These are phyloP conservation scores for Spodoptera picta DNA, from an alignment of 2,888 invertebrate genomes.

Conservation along the genomic window DNA sequence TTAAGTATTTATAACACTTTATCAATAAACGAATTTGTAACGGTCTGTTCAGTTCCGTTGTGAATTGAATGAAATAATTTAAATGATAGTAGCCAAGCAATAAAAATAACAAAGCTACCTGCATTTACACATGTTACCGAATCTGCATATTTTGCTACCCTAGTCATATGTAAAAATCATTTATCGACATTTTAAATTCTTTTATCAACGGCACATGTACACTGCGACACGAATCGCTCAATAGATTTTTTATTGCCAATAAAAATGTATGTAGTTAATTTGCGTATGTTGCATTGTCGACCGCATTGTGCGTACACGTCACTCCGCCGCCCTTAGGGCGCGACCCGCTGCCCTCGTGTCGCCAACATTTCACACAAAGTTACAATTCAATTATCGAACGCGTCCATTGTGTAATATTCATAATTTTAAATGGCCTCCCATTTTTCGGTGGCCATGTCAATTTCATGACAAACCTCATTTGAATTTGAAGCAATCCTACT, in stretches of 20 bases:
- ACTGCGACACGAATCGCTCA: constrained; percentile 80
- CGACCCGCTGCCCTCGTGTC: constrained; percentile 83
- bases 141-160: constrained; percentile 69
- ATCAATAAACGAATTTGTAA: constrained; percentile 77
- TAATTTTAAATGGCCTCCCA: constrained; percentile 74
- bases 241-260: constrained; percentile 84
- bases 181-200: constrained; percentile 84
- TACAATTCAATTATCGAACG: constrained; percentile 81
- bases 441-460: constrained; percentile 79
- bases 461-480: constrained; percentile 75
- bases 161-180: constrained; percentile 87
- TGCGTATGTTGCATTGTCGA: constrained; percentile 84
- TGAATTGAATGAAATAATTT: constrained; percentile 74
- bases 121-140: constrained; percentile 80
- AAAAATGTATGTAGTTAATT: constrained; percentile 87
- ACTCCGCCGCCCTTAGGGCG: constrained; percentile 77
- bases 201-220: constrained; percentile 80
- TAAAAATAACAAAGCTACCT: constrained; percentile 75
- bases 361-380: constrained; percentile 72
- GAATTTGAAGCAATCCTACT: constrained; percentile 71
- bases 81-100: constrained; percentile 73
- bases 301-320: constrained; percentile 75
- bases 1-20: constrained; percentile 74
- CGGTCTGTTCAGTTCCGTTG: constrained; percentile 80
- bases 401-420: constrained; percentile 74